These are phyloP conservation scores for Tragelaphus buxtoni DNA, from an alignment of 2,113 vertebrate genomes.

Conservation along the genomic window DNA sequence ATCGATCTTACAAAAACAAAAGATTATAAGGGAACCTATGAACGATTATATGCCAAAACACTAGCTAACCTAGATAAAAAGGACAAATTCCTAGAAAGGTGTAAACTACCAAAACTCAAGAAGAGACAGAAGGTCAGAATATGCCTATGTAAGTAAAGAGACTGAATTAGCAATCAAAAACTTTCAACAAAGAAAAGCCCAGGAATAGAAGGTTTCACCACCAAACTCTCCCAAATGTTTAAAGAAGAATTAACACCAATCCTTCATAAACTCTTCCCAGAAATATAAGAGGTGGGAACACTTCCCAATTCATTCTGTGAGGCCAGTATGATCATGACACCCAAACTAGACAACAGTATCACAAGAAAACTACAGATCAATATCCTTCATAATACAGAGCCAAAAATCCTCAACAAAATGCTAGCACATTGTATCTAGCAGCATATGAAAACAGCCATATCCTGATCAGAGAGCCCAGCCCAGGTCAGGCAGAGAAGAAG, in stretches of 20 bases:
- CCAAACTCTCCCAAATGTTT: neutral
- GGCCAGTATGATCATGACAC: neutral
- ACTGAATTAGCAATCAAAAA: neutral
- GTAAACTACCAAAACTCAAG: neutral
- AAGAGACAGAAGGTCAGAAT: neutral
- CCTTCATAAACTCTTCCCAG: neutral
- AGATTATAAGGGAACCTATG: neutral
- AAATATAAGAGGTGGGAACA: neutral
- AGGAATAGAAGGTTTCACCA: neutral
- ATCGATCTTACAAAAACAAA: neutral
- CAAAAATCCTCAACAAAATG: neutral
- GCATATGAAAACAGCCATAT: neutral
- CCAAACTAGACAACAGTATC: neutral
- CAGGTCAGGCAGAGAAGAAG: neutral
- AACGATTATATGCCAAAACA: neutral
- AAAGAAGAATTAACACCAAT: neutral
- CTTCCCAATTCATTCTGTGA: neutral
- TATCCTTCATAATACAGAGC: neutral
- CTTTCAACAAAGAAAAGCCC: neutral
- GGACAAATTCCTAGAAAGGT: neutral
- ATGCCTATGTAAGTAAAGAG: neutral
- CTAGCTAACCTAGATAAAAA: neutral
- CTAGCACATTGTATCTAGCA: neutral
- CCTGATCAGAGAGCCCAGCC: neutral
- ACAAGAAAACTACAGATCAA: neutral